phyloP scores from a whole-genome alignment of 2,113 vertebrate species.

The Ranitomeya imitator region DNA sequence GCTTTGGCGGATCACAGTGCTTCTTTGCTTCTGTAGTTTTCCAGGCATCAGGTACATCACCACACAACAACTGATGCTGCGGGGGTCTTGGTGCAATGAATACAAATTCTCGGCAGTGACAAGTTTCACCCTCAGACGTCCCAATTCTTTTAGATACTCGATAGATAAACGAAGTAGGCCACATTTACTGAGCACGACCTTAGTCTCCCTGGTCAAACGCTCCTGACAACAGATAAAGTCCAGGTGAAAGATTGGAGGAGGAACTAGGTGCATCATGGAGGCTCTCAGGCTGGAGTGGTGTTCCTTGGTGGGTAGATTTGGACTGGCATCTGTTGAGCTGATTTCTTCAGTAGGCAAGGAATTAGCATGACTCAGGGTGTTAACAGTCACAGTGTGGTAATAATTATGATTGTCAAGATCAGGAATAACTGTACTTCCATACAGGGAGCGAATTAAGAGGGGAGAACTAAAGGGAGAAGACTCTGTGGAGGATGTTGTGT shows the following conservation, averaged over 20 bases:
- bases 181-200: conserved; percentile 61
- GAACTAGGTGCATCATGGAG: not conserved
- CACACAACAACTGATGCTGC: conserved; percentile 65
- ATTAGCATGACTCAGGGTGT: not conserved
- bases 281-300: conserved; percentile 60
- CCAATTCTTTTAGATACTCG: conserved; percentile 60
- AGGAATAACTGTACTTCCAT: not conserved
- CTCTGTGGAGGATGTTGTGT: conserved; percentile 64
- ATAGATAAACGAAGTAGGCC: conserved; percentile 64
- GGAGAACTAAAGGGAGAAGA: conserved; percentile 64
- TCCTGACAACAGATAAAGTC: conserved; percentile 76
- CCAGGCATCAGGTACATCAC: conserved; percentile 60
- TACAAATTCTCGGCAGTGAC: conserved; percentile 68
- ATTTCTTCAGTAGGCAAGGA: conserved; percentile 50
- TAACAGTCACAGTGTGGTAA: not conserved
- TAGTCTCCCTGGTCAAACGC: conserved; percentile 65
- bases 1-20: conserved; percentile 64
- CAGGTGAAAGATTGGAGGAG: conserved; percentile 70
- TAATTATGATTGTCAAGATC: not conserved
- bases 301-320: conserved; percentile 55
- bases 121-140: conserved; percentile 65
- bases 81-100: conserved; percentile 35
- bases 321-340: conserved; percentile 51
- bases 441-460: not conserved
- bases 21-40: conserved; percentile 61